Evolutionary conservation across 2,113 vertebrate species (phyloP).

Genomic region (Tichodroma muraria): DNA sequence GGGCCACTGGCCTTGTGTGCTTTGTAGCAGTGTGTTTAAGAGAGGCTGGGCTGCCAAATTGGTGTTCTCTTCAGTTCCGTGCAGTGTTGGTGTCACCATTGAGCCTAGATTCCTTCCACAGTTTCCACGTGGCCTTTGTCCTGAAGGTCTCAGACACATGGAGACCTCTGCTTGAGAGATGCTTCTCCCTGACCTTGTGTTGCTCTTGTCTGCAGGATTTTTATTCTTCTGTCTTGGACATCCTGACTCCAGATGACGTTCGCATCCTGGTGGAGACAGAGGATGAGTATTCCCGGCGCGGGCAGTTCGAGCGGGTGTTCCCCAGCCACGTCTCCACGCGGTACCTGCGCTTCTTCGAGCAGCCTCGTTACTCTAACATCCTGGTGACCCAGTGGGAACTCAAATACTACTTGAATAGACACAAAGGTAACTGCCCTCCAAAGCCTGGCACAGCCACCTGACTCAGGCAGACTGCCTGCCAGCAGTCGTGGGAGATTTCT

Average conservation of each 20-base stretch:
- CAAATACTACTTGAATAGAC: slow-evolving; percentile 78
- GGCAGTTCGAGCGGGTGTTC: slow-evolving; percentile 90
- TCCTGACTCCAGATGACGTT: slow-evolving; percentile 89
- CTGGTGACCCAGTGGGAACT: slow-evolving; percentile 92
- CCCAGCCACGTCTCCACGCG: slow-evolving; percentile 80
- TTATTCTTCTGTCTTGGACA: slow-evolving; percentile 80
- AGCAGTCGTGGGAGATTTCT: neutral
- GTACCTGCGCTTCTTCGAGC: slow-evolving; percentile 92
- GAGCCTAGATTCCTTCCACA: neutral
- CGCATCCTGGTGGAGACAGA: slow-evolving; percentile 85
- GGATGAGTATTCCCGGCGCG: slow-evolving; percentile 83
- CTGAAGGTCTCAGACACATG: neutral
- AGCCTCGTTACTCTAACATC: slow-evolving; percentile 89
- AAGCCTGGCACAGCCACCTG: neutral
- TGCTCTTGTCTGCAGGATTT: slow-evolving; percentile 73
- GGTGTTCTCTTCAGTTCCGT: neutral
- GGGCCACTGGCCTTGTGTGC: neutral
- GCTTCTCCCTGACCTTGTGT: neutral
- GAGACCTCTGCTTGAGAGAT: neutral
- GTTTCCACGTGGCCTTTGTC: neutral
- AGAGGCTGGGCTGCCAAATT: neutral
- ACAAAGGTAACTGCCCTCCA: slow-evolving; percentile 70
- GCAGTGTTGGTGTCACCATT: neutral
- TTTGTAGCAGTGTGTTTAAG: neutral
- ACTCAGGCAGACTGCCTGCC: neutral